phyloP scores from a whole-genome alignment of 2,113 vertebrate species.

The Bucco capensis region DNA sequence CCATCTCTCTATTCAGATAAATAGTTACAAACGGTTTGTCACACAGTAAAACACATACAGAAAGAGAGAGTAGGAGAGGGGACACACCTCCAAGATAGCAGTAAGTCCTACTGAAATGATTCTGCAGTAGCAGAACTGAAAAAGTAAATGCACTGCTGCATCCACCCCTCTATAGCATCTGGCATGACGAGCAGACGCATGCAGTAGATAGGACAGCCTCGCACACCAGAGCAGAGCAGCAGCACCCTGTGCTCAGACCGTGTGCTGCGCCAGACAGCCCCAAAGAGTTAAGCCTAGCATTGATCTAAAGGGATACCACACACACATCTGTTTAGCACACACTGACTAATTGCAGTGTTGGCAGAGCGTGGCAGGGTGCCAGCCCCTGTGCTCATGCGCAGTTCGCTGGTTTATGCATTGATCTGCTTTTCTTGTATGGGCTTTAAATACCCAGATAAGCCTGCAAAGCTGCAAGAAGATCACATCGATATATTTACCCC shows the following conservation, averaged over 20 bases:
- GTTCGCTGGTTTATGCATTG: not conserved
- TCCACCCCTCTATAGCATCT: not conserved
- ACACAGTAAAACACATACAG: not conserved
- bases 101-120: not conserved
- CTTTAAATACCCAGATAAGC: constrained; percentile 30
- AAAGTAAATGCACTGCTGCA: rapidly evolving
- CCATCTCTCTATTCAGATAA: not conserved
- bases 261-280: not conserved
- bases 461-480: constrained; percentile 39
- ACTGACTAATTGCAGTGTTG: not conserved
- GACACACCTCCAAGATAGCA: not conserved
- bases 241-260: not conserved
- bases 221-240: rapidly evolving
- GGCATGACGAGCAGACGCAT: not conserved
- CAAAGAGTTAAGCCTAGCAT: not conserved
- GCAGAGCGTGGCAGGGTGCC: not conserved
- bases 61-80: not conserved
- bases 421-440: not conserved
- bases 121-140: not conserved
- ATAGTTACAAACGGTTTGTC: not conserved
- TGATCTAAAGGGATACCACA: not conserved
- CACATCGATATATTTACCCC: constrained; percentile 39
- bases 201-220: rapidly evolving
- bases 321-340: not conserved
- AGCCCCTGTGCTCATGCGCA: not conserved